These are phyloP conservation scores for Ispidina picta DNA, from an alignment of 2,797 vertebrate genomes.

Conservation along the genomic window DNA sequence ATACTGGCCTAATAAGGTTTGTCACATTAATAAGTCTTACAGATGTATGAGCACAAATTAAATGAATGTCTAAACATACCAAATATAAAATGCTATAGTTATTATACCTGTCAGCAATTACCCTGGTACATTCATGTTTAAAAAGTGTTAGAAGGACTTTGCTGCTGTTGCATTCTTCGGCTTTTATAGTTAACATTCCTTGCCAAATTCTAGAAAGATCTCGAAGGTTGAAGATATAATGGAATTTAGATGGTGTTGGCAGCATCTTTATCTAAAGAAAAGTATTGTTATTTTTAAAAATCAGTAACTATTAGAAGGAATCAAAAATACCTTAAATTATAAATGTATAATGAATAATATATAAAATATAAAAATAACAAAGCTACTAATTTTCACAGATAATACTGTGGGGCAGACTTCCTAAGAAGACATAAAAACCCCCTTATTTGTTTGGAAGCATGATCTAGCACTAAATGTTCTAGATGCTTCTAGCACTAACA, in stretches of 20 bases:
- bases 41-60: background rate
- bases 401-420: background rate
- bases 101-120: slow-evolving; percentile 80
- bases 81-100: background rate
- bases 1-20: background rate
- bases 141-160: slow-evolving; percentile 73
- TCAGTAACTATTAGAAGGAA: background rate
- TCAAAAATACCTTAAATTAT: background rate
- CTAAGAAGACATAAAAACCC: background rate
- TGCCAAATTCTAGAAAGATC: slow-evolving; percentile 85
- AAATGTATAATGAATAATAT: background rate
- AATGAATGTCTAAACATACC: background rate
- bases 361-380: background rate
- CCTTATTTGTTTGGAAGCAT: background rate
- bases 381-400: background rate
- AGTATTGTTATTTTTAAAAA: background rate
- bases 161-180: slow-evolving; percentile 68
- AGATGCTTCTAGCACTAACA: background rate
- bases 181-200: slow-evolving; percentile 79
- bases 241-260: slow-evolving; percentile 82
- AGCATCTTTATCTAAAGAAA: slow-evolving; percentile 78
- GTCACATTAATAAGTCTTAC: background rate
- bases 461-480: background rate
- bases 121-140: slow-evolving; percentile 80
- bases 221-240: slow-evolving; percentile 83